Conservation (phyloP, 2,113 vertebrate genomes). For the Hoplias malabaricus region DNA sequence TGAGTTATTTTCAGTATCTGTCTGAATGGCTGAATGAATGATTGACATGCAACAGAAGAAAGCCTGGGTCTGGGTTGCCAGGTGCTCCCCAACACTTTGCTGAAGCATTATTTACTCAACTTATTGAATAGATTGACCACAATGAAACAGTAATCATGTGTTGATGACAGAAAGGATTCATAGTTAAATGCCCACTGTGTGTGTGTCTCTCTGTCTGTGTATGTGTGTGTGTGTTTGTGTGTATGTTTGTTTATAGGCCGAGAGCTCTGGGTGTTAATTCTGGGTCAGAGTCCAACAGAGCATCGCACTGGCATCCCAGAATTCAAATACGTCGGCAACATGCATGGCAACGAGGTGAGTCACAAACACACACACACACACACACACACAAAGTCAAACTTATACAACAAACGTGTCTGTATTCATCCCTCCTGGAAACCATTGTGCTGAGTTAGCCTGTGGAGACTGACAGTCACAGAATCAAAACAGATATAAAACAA, state of each 20-base stretch:
- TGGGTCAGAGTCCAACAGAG: conserved; percentile 78
- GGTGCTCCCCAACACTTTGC: conserved; percentile 4
- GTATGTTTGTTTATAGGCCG: conserved; percentile 82
- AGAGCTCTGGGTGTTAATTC: conserved; percentile 85
- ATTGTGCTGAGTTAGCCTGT: neutral
- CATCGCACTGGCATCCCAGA: conserved; percentile 85
- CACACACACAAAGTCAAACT: neutral
- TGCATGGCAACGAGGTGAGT: conserved; percentile 89
- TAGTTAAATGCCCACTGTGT: conserved; percentile 4
- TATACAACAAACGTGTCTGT: neutral
- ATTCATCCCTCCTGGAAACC: conserved; percentile 29
- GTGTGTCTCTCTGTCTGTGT: neutral
- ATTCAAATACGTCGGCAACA: conserved; percentile 88
- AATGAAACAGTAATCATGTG: conserved; percentile 23
- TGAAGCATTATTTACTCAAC: conserved; percentile 29
- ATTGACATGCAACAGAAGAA: conserved; percentile 5
- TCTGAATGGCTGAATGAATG: neutral
- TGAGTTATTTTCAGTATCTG: neutral
- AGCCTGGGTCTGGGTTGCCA: conserved; percentile 37
- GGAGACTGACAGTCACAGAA: neutral
- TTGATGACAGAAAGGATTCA: no score
- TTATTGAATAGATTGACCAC: conserved; percentile 20
- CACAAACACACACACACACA: neutral
- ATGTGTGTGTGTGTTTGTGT: conserved; percentile 49
- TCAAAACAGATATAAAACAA: neutral